Conservation (phyloP, 2,797 vertebrate genomes). For the Lophius americanus region DNA sequence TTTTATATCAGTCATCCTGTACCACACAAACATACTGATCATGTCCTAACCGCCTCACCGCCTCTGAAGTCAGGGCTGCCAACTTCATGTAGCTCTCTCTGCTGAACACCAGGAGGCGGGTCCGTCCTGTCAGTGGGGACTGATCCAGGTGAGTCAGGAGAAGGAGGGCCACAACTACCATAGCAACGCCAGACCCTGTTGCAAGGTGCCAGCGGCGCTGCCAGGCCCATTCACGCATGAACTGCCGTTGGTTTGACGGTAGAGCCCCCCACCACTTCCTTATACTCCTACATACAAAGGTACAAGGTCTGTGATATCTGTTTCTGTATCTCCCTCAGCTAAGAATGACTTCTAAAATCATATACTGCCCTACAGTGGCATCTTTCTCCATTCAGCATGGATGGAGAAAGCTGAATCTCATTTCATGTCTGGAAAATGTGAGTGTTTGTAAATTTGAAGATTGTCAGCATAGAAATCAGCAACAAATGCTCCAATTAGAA, state of each 20-base stretch:
- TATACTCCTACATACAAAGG: constrained; percentile 84
- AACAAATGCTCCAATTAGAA: background rate
- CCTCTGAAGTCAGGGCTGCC: constrained; percentile 84
- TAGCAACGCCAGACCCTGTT: constrained; percentile 73
- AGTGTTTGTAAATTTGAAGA: background rate
- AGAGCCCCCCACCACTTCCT: constrained; percentile 94
- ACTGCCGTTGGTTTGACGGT: constrained; percentile 86
- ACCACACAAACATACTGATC: background rate
- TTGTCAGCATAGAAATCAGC: background rate
- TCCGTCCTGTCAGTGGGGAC: constrained; percentile 90
- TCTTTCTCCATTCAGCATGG: too few species aligned
- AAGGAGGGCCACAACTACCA: constrained; percentile 82
- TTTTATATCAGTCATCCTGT: background rate
- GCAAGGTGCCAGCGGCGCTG: constrained; percentile 87
- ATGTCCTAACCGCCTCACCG: constrained; percentile 76
- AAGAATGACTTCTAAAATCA: background rate
- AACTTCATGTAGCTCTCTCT: constrained; percentile 89
- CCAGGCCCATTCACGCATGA: constrained; percentile 83
- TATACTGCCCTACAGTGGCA: background rate
- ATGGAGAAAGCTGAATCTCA: background rate
- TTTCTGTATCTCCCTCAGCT: constrained; percentile 11
- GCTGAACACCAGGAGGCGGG: constrained; percentile 88
- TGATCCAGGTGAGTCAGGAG: constrained; percentile 92
- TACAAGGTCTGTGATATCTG: background rate
- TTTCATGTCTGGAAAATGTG: background rate